Conservation (phyloP, 2,113 vertebrate species). For the Mustela nigripes region DNA sequence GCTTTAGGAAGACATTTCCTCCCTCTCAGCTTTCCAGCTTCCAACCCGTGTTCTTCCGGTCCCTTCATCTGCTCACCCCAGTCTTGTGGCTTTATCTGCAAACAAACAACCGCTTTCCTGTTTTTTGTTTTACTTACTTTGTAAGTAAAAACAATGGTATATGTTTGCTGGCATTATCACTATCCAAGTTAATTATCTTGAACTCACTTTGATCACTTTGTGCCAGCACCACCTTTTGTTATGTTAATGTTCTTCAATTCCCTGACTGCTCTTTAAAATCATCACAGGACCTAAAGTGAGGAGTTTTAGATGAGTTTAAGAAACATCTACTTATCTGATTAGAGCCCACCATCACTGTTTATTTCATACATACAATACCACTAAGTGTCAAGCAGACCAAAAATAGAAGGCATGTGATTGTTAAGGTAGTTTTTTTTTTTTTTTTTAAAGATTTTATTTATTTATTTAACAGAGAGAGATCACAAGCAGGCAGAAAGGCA, state of each 20-base stretch:
- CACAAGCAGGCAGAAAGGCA: no score
- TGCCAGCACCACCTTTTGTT: not conserved
- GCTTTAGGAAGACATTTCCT: not conserved
- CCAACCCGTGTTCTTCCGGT: not conserved
- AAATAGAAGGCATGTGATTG: not conserved
- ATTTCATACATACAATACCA: not conserved
- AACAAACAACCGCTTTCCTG: not conserved
- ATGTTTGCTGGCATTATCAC: not conserved
- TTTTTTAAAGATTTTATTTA: no score
- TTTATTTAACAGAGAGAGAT: no score
- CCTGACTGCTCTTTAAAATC: not conserved
- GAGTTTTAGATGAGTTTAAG: not conserved
- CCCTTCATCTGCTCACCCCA: not conserved
- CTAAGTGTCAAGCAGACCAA: not conserved
- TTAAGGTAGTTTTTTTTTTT: conserved; percentile 10
- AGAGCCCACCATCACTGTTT: not conserved
- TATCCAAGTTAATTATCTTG: not conserved
- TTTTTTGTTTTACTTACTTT: no score
- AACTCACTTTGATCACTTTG: conserved; percentile 20
- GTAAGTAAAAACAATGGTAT: not conserved
- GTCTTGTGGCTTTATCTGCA: not conserved
- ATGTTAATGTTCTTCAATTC: conserved; percentile 8
- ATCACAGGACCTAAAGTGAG: not conserved
- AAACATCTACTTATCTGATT: not conserved
- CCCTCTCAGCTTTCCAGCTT: not conserved